Evolutionary conservation across 2,797 vertebrate species (phyloP), one percentile per base, ranked within the genome.

Genomic region (Nasua narica): DNA sequence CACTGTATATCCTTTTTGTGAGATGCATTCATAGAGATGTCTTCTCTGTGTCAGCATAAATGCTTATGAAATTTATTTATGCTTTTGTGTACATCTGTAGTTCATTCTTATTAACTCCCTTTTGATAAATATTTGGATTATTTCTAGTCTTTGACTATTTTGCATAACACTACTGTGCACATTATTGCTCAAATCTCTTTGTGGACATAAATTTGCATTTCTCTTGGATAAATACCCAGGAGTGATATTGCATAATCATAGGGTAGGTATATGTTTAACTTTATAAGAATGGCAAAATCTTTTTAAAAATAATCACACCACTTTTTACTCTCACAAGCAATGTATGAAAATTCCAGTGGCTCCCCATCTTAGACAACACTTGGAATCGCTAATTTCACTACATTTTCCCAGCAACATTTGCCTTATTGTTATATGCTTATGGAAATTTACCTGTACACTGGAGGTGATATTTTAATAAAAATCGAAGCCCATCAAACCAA

Each of bases 81-180:
- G 9, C 7, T 62, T 7, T 25, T 40, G 13, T 2, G 15, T 40
- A 13, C 1, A 19, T 16, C 14, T 1, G 1, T 27, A 72, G 18
- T 19, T 50, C 21, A 54, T n/a, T 87, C 62, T 56, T 52, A 52
- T 69, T 90, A 84, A 69, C 14, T 56, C 13, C 79, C 25, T 29
- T 50, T 72, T 69, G 56, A 76, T 37, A 50, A 92, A 62, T 12
- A 79, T 62, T 72, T 81, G 5, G 15, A 15, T 83, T 79, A 84
- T 78, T 89, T 70, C 12, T 6, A 27, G 7, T 27, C 15, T 62
- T 70, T 21, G 12, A 3, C 5, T 60, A 27, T 48, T 77, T 81
- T 82, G 10, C 40, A 9, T 62, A 79, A 76, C 54, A 27, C 7
- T 78, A 27, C 14, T 65, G n/a, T 25, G 15, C 5, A 32, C 8